These are phyloP conservation scores for Listronotus bonariensis DNA, from an alignment of 1,140 invertebrate genomes.

Conservation along the genomic window DNA sequence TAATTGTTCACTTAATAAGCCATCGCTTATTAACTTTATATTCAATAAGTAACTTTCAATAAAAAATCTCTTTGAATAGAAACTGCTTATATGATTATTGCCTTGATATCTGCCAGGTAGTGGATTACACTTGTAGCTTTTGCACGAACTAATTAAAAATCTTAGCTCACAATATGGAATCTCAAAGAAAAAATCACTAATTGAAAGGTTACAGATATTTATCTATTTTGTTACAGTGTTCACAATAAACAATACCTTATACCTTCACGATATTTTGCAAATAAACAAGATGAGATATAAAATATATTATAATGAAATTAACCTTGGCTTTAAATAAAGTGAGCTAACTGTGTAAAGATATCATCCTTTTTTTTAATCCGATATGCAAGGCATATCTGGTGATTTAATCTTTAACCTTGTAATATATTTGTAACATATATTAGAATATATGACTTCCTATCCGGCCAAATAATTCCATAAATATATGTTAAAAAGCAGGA, in stretches of 20 bases:
- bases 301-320: conserved; percentile 1
- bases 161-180: conserved; percentile 19
- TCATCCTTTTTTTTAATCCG: conserved; percentile 18
- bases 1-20: conserved; percentile 2
- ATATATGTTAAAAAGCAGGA: too few relatives aligned
- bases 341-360: conserved; percentile 1
- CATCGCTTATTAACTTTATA: conserved; percentile 4
- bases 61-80: conserved; percentile 10
- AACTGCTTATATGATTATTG: neutral
- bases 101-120: conserved; percentile 26
- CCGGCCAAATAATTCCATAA: neutral
- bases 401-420: conserved; percentile 11
- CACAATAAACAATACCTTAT: conserved; percentile 32
- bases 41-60: conserved; percentile 18
- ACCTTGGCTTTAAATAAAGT: conserved; percentile 12
- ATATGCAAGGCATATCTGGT: conserved; percentile 2
- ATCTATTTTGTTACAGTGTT: conserved; percentile 15
- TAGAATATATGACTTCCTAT: conserved; percentile 6
- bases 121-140: conserved; percentile 23
- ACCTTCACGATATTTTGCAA: conserved; percentile 16
- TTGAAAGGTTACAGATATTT: conserved; percentile 34
- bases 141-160: conserved; percentile 25
- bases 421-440: conserved; percentile 11
- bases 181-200: conserved; percentile 23
- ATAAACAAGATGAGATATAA: conserved; percentile 17